phyloP scores from a whole-genome alignment of 2,797 vertebrate species.

The Falco novaeseelandiae region DNA sequence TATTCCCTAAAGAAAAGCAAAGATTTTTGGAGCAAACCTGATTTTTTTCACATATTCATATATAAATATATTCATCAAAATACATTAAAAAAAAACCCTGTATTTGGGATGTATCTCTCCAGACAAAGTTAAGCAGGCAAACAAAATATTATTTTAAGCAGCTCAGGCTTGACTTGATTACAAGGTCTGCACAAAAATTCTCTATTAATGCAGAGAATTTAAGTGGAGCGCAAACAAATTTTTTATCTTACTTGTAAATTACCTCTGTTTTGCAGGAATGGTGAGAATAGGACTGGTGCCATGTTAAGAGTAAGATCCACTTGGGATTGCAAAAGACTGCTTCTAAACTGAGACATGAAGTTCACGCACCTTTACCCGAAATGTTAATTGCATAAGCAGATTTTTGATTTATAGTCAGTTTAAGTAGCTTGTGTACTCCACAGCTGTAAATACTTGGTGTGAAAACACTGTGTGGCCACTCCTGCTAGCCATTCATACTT shows the following conservation, averaged over 20 bases:
- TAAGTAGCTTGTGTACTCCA: neutral
- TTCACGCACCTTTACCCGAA: neutral
- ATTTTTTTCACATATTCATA: neutral
- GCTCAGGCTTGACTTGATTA: neutral
- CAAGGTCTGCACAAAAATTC: neutral
- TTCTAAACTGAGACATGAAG: neutral
- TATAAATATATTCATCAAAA: too few species aligned
- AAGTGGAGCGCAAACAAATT: neutral
- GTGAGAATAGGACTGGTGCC: neutral
- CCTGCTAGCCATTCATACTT: neutral
- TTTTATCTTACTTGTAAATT: neutral
- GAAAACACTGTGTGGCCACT: neutral
- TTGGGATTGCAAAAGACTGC: neutral
- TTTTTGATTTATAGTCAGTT: neutral
- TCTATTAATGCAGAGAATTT: neutral
- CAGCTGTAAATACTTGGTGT: constrained; percentile 12
- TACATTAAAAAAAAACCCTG: too few species aligned
- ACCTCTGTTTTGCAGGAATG: neutral
- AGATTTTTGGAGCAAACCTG: neutral
- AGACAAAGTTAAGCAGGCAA: neutral
- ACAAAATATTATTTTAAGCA: neutral
- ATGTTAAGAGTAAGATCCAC: neutral
- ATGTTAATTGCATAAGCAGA: neutral
- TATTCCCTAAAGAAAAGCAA: neutral
- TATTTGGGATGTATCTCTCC: neutral